phyloP scores from a whole-genome alignment of 1,140 invertebrate species.

The Mylabris phalerata region DNA sequence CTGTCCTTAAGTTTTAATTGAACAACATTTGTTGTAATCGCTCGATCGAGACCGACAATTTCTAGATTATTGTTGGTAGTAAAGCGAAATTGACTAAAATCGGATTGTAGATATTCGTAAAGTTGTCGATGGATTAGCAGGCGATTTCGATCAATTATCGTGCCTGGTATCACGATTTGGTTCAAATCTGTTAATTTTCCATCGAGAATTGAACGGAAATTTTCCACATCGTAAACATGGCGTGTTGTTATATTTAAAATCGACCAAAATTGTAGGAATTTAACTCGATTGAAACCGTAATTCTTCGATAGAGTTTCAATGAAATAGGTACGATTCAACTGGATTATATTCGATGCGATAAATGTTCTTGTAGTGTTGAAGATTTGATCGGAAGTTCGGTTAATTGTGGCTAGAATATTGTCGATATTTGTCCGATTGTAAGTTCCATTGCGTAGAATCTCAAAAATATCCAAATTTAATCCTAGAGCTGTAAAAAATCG shows the following conservation, averaged over 20 bases:
- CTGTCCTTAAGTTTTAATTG: background rate
- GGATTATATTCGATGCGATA: background rate
- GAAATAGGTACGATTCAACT: background rate
- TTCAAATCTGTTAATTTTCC: constrained; percentile 2
- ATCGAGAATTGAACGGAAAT: constrained; percentile 5
- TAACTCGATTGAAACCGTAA: background rate
- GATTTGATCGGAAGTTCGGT: background rate
- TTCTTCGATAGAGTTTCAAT: background rate
- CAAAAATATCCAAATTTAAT: background rate
- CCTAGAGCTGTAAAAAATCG: no score
- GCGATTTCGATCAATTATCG: no score
- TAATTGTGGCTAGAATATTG: background rate
- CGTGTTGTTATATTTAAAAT: constrained; percentile 11
- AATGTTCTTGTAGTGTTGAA: background rate
- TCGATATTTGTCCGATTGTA: constrained; percentile 4
- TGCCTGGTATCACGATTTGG: background rate
- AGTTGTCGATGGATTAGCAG: background rate
- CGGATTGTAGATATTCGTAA: background rate
- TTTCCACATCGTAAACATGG: constrained; percentile 11
- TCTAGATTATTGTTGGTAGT: no score
- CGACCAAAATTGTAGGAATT: background rate
- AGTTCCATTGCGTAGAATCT: constrained; percentile 1
- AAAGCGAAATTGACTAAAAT: background rate
- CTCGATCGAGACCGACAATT: no score
- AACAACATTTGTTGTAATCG: background rate